phyloP scores from a whole-genome alignment of 2,797 vertebrate genomes.

The Rhinogobio ventralis region DNA sequence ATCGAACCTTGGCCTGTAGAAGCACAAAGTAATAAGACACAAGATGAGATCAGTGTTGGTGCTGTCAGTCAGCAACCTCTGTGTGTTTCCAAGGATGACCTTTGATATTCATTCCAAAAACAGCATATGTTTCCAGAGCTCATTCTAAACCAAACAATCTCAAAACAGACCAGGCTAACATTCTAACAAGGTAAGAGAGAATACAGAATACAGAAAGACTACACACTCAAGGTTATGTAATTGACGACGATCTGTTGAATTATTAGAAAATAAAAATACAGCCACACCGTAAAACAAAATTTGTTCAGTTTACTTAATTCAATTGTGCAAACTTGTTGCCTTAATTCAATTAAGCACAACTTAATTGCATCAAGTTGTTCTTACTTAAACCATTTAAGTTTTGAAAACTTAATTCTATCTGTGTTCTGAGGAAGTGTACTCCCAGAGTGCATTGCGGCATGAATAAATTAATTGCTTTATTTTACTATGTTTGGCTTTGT shows the following conservation, averaged over 20 bases:
- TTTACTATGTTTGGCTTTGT: too few relatives aligned
- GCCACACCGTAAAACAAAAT: too few relatives aligned
- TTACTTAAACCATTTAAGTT: too few relatives aligned
- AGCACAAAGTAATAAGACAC: conserved; percentile 58
- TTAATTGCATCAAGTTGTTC: too few relatives aligned
- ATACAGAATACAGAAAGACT: not conserved
- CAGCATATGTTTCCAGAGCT: conserved; percentile 41
- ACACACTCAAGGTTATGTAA: not conserved
- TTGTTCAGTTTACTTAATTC: too few relatives aligned
- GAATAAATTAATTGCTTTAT: too few relatives aligned
- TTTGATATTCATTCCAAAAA: conserved; percentile 31
- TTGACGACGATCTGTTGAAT: not conserved
- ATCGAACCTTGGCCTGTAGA: conserved; percentile 51
- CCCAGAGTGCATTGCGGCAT: too few relatives aligned
- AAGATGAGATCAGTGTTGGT: conserved; percentile 34
- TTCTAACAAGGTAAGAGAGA: not conserved
- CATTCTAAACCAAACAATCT: conserved; percentile 41
- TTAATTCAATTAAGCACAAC: too few relatives aligned
- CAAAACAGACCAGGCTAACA: not conserved
- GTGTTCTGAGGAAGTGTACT: too few relatives aligned
- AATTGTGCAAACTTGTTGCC: too few relatives aligned
- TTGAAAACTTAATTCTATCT: too few relatives aligned
- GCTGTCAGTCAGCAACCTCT: conserved; percentile 49
- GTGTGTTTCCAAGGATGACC: conserved; percentile 44
- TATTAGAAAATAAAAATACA: not conserved